Evolutionary conservation across 2,797 vertebrate species (phyloP).

Genomic region (Typhlichthys eigenmanni): DNA sequence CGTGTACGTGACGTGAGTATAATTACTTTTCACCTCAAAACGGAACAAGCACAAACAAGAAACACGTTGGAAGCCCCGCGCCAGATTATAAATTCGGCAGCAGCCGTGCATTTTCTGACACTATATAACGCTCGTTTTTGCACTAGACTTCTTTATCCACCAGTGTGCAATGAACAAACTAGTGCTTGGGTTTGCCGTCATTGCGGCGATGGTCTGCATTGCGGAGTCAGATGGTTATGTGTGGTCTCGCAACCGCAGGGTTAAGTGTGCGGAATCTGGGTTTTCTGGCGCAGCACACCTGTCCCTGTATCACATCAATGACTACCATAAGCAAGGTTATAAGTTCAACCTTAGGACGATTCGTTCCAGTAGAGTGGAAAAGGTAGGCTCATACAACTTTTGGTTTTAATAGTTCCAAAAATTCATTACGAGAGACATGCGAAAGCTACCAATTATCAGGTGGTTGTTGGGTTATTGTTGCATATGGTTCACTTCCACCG

Average conservation of each 20-base stretch:
- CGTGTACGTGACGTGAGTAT: too few species aligned
- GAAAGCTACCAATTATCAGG: background rate
- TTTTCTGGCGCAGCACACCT: background rate
- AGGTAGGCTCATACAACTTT: conserved; percentile 10
- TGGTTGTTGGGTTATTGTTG: too few species aligned
- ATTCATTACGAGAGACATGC: background rate
- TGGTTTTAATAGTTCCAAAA: background rate
- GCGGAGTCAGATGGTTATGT: background rate
- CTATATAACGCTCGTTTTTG: too few species aligned
- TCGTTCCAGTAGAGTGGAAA: background rate
- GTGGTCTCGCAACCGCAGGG: background rate
- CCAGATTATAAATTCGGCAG: too few species aligned
- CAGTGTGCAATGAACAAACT: conserved; percentile 47
- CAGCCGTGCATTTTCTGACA: too few species aligned
- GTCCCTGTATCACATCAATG: conserved; percentile 46
- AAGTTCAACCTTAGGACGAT: conserved; percentile 47
- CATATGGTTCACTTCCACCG: too few species aligned
- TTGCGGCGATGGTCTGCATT: conserved; percentile 20
- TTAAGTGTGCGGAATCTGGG: background rate
- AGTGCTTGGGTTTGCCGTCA: conserved; percentile 29
- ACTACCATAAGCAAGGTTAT: conserved; percentile 57
- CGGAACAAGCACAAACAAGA: too few species aligned
- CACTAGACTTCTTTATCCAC: background rate
- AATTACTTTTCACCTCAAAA: too few species aligned
- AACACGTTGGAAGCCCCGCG: too few species aligned